Evolutionary conservation across 2,888 invertebrate species (phyloP).

Genomic region (Muscina levida): DNA sequence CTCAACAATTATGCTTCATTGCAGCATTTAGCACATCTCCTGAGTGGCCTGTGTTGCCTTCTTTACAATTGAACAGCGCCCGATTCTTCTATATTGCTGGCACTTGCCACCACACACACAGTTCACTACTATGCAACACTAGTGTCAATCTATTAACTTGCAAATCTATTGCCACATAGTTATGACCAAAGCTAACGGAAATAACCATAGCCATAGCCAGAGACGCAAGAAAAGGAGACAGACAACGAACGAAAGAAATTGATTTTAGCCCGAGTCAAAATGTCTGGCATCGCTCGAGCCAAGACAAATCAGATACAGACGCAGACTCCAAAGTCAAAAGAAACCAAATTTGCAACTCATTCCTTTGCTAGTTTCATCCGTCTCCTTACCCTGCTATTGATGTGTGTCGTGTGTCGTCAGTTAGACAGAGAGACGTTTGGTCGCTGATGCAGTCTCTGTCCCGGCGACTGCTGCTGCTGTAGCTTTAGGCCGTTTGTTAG

Average conservation of each 20-base stretch:
- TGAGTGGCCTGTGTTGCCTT: background rate
- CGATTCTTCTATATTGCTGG: background rate
- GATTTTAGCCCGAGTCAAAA: slow-evolving; percentile 47
- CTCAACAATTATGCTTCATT: slow-evolving; percentile 1
- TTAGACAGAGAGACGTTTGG: slow-evolving; percentile 13
- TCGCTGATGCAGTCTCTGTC: slow-evolving; percentile 15
- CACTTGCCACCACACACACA: background rate
- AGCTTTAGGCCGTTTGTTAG: slow-evolving; percentile 32
- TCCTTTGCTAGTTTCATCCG: background rate
- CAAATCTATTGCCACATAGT: no score
- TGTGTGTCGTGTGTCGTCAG: slow-evolving; percentile 25
- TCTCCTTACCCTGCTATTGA: background rate
- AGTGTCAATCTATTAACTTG: slow-evolving; percentile 23
- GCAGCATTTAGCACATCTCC: background rate
- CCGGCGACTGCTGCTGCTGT: slow-evolving; percentile 14
- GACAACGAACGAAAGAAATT: slow-evolving; percentile 53
- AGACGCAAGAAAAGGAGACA: no score
- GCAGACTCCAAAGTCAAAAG: background rate
- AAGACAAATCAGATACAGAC: background rate
- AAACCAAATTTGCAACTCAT: background rate
- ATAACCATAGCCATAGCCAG: background rate
- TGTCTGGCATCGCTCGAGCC: slow-evolving; percentile 39
- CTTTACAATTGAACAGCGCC: no score
- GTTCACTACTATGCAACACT: background rate
- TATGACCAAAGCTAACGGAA: slow-evolving; percentile 42